phyloP scores from a whole-genome alignment of 2,888 invertebrate species.

The Agrotis puta region DNA sequence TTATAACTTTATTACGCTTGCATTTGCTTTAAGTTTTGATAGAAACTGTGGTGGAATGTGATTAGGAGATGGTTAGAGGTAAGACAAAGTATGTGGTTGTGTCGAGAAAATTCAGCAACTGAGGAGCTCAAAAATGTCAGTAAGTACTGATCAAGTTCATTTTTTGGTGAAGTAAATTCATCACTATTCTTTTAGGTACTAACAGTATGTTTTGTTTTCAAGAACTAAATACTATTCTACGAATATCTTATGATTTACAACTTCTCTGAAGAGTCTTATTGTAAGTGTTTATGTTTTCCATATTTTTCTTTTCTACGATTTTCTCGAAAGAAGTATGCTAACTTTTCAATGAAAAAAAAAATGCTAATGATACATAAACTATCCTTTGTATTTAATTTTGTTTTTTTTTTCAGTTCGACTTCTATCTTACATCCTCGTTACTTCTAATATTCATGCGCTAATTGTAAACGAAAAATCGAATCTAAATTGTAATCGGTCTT shows the following conservation, averaged over 20 bases:
- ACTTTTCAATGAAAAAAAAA: neutral
- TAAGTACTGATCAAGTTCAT: too few species aligned
- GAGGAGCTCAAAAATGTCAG: too few species aligned
- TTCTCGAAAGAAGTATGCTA: neutral
- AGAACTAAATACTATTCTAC: neutral
- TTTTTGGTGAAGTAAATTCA: neutral
- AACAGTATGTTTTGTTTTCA: neutral
- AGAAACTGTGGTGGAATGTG: constrained; percentile 56
- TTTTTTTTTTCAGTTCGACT: too few species aligned
- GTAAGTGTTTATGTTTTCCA: neutral
- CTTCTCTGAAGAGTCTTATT: neutral
- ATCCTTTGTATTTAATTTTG: too few species aligned
- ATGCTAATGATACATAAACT: too few species aligned
- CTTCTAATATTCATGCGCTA: too few species aligned
- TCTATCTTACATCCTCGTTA: too few species aligned
- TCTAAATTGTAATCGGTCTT: too few species aligned
- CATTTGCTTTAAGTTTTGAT: constrained; percentile 76
- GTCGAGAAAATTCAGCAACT: neutral
- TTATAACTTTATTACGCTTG: constrained; percentile 84
- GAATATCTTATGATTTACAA: neutral
- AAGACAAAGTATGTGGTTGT: neutral
- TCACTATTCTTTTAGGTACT: neutral
- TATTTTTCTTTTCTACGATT: neutral
- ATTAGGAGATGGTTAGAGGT: neutral
- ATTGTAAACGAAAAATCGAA: too few species aligned